A percentile compares a stretch with the other conserved stretches of the same genome.
phyloP scores from a whole-genome alignment of 2,797 vertebrate genomes.

The Sebastes melanostomus region DNA sequence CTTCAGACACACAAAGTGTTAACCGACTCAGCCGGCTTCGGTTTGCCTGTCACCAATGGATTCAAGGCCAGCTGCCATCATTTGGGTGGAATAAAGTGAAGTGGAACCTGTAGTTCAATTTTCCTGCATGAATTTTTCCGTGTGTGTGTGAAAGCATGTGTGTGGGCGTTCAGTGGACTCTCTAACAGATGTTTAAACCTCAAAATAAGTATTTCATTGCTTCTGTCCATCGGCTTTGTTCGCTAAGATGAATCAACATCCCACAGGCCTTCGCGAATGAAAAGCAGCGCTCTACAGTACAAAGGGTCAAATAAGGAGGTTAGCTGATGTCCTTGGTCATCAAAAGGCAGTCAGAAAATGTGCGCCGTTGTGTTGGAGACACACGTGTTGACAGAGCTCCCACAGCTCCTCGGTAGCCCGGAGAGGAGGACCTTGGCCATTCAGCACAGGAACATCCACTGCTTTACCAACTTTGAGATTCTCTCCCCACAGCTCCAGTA shows the following conservation, averaged over 20 bases:
- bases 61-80: slow-evolving; percentile 1
- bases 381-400: slow-evolving; percentile 20
- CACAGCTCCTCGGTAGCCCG: slow-evolving; percentile 4
- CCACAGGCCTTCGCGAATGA: slow-evolving; percentile 35
- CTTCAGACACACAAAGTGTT: not conserved
- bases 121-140: not conserved
- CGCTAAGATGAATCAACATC: slow-evolving; percentile 53
- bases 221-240: slow-evolving; percentile 51
- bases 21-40: not conserved
- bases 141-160: not conserved
- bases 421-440: slow-evolving; percentile 54
- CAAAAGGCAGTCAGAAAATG: slow-evolving; percentile 42
- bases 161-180: slow-evolving; percentile 1
- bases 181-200: slow-evolving; percentile 28
- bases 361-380: slow-evolving; percentile 4
- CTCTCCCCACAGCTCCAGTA: slow-evolving; percentile 30
- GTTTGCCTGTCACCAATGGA: not conserved
- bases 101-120: not conserved
- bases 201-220: slow-evolving; percentile 31
- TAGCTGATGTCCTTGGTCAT: slow-evolving; percentile 54
- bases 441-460: slow-evolving; percentile 44
- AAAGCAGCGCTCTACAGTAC: slow-evolving; percentile 35
- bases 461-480: slow-evolving; percentile 36
- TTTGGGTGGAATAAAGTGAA: not conserved
- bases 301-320: slow-evolving; percentile 55